Percentiles rank a stretch among this genome's conserved stretches.
Conservation (phyloP, 2,113 vertebrate species). For the Mesitornis unicolor region DNA sequence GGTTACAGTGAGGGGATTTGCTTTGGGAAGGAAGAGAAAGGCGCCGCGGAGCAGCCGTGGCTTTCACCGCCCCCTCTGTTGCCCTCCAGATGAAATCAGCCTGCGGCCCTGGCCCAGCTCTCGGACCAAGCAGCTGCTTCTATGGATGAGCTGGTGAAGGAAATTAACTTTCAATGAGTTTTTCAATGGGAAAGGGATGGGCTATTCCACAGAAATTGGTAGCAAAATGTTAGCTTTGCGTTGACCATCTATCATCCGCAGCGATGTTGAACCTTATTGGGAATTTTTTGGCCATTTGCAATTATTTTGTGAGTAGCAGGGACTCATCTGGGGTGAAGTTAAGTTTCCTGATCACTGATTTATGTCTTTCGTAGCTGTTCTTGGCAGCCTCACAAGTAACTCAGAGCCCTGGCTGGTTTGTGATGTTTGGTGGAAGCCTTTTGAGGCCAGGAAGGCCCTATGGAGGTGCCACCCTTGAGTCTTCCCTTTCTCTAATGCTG, state of each 20-base stretch:
- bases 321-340: background rate
- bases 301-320: background rate
- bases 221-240: background rate
- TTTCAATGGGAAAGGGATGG: background rate
- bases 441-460: background rate
- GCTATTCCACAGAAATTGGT: background rate
- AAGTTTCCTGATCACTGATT: background rate
- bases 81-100: background rate
- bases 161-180: background rate
- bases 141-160: background rate
- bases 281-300: background rate
- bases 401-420: background rate
- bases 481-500: background rate
- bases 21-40: background rate
- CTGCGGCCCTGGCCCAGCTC: background rate
- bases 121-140: background rate
- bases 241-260: fast-evolving
- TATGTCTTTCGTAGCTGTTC: background rate
- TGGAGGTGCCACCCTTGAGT: fast-evolving
- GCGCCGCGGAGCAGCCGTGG: background rate
- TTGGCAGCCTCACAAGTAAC: background rate
- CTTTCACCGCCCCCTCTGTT: background rate
- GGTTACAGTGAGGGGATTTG: background rate
- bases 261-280: background rate
- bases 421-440: background rate